Evolutionary conservation across 53 echinoderm and acorn worm genomes (phyloP).

Genomic region (Crossaster papposus): DNA sequence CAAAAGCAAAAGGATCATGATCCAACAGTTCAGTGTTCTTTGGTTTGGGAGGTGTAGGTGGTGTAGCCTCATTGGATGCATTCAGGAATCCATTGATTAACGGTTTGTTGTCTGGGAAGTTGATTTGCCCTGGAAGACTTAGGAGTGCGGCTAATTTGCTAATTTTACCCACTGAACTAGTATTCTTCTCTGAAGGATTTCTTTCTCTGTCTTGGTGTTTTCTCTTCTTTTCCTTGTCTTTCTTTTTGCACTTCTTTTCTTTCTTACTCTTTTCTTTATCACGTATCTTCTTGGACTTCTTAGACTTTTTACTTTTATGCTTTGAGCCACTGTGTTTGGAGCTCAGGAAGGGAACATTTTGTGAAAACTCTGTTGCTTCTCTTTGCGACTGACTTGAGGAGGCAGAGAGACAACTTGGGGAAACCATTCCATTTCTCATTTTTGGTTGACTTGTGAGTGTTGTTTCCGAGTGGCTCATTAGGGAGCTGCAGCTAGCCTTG

Average conservation of each 20-base stretch:
- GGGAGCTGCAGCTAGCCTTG: conserved; percentile 15
- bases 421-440: background rate
- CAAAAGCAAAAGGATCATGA: conserved; percentile 51
- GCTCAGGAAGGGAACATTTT: conserved; percentile 32
- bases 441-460: background rate
- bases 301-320: conserved; percentile 50
- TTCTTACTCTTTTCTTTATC: conserved; percentile 76
- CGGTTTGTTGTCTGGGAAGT: conserved; percentile 51
- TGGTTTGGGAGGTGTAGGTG: conserved; percentile 10
- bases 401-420: background rate
- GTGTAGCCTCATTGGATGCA: background rate
- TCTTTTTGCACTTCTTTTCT: conserved; percentile 77
- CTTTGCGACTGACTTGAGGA: conserved; percentile 3
- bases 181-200: conserved; percentile 2
- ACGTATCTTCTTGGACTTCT: conserved; percentile 47
- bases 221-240: conserved; percentile 69
- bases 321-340: conserved; percentile 30
- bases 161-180: conserved; percentile 44
- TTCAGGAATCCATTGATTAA: conserved; percentile 47
- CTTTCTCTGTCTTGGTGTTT: conserved; percentile 4
- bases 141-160: conserved; percentile 70
- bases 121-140: conserved; percentile 63
- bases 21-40: conserved; percentile 3
- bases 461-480: conserved; percentile 27
- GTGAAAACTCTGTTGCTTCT: background rate